Evolutionary conservation across 2,888 invertebrate genomes (phyloP), one percentile per base, ranked within the genome.

Genomic region (Antheraea yamamai): DNA sequence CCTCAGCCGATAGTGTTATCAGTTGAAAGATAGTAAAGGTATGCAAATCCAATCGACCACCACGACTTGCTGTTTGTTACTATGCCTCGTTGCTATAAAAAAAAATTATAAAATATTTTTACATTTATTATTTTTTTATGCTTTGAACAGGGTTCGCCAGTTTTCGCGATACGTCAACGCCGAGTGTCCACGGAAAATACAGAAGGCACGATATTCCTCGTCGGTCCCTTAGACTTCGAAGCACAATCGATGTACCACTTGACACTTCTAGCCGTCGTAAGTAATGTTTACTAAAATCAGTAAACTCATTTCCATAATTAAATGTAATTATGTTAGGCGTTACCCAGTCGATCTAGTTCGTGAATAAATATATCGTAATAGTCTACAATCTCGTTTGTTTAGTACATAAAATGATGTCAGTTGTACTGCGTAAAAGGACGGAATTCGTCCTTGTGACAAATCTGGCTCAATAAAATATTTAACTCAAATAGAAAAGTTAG

Each of bases 161-260:
- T 97, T 77, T 97, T 98, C 87, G 97, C 97, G 76, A 96, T 98
- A 82, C 96, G 97, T 79, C 97, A 98, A 87, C 96, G 96, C 81
- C 96, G 97, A 78, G 96, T 97, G 68, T 96, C 97, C 16, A 95
- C 96, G 4, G 97, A 97, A 83, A 97, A 97, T 84, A 97, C 97
- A 18, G 97, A 97, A 87, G 98, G 97, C 71, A 97, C 97, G 6
- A 96, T 98, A 84, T 96, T 97, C 83, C 93, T 98, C 70, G 95
- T 97, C 75, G 97, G 97, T 74, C 96, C 97, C 79, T 92, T 98
- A 83, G 98, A 98, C 92, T 98, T 98, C 86, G 98, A 98, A 89
- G 97, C 96, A 74, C 97, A 97, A 90, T 97, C 98, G 74, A 97
- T 98, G 95, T 98, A 98, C 91, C 97, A 97, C 83, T 94, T 98